A percentile compares a stretch with the other conserved stretches of the same genome.
Evolutionary conservation across 2,797 vertebrate species (phyloP).

Genomic region (Macrochelys suwanniensis): DNA sequence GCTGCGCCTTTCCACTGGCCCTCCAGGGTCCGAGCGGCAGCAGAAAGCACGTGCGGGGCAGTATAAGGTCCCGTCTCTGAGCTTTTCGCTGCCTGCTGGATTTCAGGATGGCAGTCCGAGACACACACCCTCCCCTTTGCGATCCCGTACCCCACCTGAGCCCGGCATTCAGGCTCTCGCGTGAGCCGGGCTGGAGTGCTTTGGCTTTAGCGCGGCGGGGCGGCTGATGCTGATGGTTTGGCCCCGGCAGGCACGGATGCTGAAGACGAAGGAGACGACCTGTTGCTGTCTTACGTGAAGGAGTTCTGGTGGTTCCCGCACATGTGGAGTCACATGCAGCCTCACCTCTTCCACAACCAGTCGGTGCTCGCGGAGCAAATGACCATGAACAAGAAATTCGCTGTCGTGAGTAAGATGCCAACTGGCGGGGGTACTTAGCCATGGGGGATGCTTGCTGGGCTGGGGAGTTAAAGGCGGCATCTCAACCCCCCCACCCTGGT

Average conservation of each 20-base stretch:
- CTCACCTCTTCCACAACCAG: slow-evolving; percentile 98
- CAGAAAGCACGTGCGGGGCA: neutral
- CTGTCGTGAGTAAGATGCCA: slow-evolving; percentile 89
- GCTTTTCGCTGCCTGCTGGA: neutral
- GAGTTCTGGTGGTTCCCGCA: slow-evolving; percentile 99
- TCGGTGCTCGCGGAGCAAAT: slow-evolving; percentile 98
- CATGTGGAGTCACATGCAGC: slow-evolving; percentile 99
- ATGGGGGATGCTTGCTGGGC: neutral
- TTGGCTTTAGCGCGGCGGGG: accelerated
- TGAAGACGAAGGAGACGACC: slow-evolving; percentile 95
- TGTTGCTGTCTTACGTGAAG: slow-evolving; percentile 94
- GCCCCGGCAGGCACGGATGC: slow-evolving; percentile 90
- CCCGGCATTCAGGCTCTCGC: accelerated
- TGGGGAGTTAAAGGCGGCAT: too few relatives aligned
- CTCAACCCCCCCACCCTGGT: too few relatives aligned
- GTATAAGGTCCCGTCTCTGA: neutral
- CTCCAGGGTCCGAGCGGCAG: neutral
- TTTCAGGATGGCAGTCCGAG: neutral
- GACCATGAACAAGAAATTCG: slow-evolving; percentile 98
- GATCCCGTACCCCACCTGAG: neutral
- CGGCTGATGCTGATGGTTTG: neutral
- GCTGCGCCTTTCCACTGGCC: neutral
- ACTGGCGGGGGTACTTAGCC: neutral
- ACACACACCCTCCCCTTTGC: neutral
- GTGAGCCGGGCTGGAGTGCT: neutral